Evolutionary conservation across 2,888 invertebrate genomes (phyloP).

Genomic region (Candidula unifasciata): DNA sequence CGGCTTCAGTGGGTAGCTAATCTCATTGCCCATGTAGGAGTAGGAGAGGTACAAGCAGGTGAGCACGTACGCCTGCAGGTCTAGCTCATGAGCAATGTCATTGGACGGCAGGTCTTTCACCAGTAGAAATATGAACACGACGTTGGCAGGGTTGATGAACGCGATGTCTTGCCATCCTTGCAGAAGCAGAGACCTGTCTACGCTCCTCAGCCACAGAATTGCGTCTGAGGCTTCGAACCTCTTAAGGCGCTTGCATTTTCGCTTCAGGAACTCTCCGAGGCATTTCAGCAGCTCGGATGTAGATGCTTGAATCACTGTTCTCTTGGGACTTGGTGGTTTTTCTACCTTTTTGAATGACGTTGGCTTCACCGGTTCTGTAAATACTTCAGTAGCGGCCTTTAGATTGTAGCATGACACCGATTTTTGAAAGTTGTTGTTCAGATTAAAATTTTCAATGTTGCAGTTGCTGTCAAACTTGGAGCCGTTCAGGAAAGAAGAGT

Average conservation of each 20-base stretch:
- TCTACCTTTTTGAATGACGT: slow-evolving; percentile 64
- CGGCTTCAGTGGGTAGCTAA: slow-evolving; percentile 98
- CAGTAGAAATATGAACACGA: slow-evolving; percentile 99
- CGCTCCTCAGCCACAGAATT: slow-evolving; percentile 98
- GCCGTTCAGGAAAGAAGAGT: slow-evolving; percentile 67
- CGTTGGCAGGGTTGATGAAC: slow-evolving; percentile 99
- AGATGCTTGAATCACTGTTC: slow-evolving; percentile 90
- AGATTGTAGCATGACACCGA: slow-evolving; percentile 80
- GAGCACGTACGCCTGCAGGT: slow-evolving; percentile 83
- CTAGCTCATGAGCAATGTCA: slow-evolving; percentile 76
- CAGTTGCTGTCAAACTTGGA: slow-evolving; percentile 73
- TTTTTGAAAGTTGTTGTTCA: slow-evolving; percentile 83
- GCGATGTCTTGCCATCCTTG: slow-evolving; percentile 99
- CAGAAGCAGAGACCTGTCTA: slow-evolving; percentile 94
- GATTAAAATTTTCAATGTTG: slow-evolving; percentile 84
- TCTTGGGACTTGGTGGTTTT: slow-evolving; percentile 73
- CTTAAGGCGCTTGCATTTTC: slow-evolving; percentile 88
- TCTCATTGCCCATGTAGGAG: slow-evolving; percentile 99
- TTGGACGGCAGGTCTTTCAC: slow-evolving; percentile 89
- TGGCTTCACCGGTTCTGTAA: slow-evolving; percentile 44
- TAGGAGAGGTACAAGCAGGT: slow-evolving; percentile 99
- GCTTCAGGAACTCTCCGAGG: slow-evolving; percentile 94
- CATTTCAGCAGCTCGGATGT: slow-evolving; percentile 98
- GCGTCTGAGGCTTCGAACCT: slow-evolving; percentile 98
- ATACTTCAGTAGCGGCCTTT: slow-evolving; percentile 60